phyloP scores from a whole-genome alignment of 2,888 invertebrate species.

The Willowsia nigromaculata region DNA sequence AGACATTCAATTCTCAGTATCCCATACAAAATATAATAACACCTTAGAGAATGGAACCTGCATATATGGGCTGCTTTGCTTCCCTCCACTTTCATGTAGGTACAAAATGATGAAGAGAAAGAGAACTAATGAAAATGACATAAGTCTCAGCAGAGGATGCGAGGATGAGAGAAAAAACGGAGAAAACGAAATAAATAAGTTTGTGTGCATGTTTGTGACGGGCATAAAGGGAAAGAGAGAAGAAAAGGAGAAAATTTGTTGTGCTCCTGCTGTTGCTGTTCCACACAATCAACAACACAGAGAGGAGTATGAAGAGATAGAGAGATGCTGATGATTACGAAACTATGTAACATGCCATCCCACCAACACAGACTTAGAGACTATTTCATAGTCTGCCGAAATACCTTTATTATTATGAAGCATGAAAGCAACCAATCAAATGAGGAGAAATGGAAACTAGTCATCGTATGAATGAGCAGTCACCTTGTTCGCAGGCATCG shows the following conservation, averaged over 20 bases:
- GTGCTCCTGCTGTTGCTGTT: neutral
- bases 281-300: no score
- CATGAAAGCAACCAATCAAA: conserved; percentile 5
- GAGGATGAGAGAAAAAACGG: neutral
- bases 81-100: neutral
- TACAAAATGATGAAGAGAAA: conserved; percentile 17
- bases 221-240: neutral
- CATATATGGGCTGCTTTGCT: no score
- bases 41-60: neutral
- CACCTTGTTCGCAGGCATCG: conserved; percentile 4
- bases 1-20: no score
- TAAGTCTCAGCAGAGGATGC: conserved; percentile 5
- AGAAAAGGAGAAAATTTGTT: conserved; percentile 3
- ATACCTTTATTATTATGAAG: conserved; percentile 4
- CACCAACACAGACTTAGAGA: neutral
- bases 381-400: neutral
- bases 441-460: neutral
- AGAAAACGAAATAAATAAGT: conserved; percentile 35
- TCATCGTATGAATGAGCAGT: conserved; percentile 22
- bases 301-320: no score
- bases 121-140: conserved; percentile 39
- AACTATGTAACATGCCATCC: neutral
- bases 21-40: neutral
- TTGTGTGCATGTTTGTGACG: conserved; percentile 28
- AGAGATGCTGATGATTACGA: neutral